Conservation (phyloP, 1,140 invertebrate species). For the Pomacea maculata region DNA sequence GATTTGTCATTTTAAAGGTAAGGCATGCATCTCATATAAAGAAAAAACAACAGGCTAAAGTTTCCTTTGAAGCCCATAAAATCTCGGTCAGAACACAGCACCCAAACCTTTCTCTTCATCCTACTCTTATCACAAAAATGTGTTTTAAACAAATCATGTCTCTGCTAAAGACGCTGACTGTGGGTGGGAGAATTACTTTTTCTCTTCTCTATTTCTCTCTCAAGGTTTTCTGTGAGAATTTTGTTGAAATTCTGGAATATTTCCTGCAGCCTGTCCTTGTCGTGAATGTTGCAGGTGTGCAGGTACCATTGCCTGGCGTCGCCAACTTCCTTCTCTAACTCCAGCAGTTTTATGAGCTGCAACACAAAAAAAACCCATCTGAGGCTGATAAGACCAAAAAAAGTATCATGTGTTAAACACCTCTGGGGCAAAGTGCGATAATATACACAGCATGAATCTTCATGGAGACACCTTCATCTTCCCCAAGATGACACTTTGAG, state of each 20-base stretch:
- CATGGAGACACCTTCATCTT: neutral
- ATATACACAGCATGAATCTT: neutral
- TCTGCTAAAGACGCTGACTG: neutral
- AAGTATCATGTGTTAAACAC: neutral
- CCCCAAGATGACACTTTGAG: constrained; percentile 1
- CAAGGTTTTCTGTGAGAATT: constrained; percentile 37
- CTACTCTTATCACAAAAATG: too few relatives aligned
- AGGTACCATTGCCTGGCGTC: constrained; percentile 42
- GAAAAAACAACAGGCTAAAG: too few relatives aligned
- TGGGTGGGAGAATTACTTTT: constrained; percentile 26
- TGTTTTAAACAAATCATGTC: too few relatives aligned
- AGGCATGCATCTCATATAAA: too few relatives aligned
- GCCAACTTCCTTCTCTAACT: constrained; percentile 35
- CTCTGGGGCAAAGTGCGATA: neutral
- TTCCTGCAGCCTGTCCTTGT: constrained; percentile 39
- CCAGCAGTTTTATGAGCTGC: constrained; percentile 43
- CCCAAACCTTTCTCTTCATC: too few relatives aligned
- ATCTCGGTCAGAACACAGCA: too few relatives aligned
- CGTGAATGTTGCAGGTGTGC: constrained; percentile 37
- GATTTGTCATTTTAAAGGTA: too few relatives aligned
- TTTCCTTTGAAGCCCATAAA: too few relatives aligned
- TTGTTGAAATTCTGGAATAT: constrained; percentile 48
- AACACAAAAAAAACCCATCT: constrained; percentile 4
- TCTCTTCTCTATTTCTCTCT: constrained; percentile 24
- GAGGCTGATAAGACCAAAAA: neutral